These are phyloP conservation scores for Alviniconcha strummeri DNA, from an alignment of 2,888 invertebrate species.

Conservation along the genomic window DNA sequence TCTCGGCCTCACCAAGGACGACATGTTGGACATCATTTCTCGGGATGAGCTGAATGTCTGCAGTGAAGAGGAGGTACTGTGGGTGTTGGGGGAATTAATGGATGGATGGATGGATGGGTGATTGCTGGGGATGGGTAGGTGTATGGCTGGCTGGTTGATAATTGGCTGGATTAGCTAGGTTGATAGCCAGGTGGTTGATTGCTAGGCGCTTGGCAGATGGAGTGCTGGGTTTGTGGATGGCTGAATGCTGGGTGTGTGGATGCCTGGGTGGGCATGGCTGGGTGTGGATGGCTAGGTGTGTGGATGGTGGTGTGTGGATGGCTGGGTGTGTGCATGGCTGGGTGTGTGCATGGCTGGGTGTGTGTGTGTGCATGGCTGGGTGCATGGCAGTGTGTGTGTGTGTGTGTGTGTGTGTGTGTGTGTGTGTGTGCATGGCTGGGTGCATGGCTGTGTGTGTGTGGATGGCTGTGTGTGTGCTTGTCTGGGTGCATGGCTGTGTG, in stretches of 20 bases:
- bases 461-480: too few species aligned
- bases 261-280: too few species aligned
- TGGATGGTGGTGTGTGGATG: background rate
- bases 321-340: background rate
- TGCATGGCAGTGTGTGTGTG: background rate
- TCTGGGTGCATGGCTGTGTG: too few species aligned
- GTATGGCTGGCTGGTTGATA: background rate
- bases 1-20: constrained; percentile 78
- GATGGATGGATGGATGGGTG: background rate
- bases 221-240: too few species aligned
- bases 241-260: too few species aligned
- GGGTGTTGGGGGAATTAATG: background rate
- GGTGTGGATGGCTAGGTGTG: too few species aligned
- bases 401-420: background rate
- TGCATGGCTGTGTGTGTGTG: background rate
- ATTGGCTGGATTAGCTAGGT: too few species aligned
- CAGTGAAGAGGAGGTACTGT: constrained; percentile 81
- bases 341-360: too few species aligned
- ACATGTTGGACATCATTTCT: constrained; percentile 82
- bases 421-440: background rate
- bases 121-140: too few species aligned
- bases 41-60: constrained; percentile 86
- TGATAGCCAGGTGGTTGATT: too few species aligned
- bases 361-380: too few species aligned
- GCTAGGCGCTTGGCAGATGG: too few species aligned